Evolutionary conservation across 2,113 vertebrate genomes (phyloP).

Genomic region (Neotragus pygmaeus): DNA sequence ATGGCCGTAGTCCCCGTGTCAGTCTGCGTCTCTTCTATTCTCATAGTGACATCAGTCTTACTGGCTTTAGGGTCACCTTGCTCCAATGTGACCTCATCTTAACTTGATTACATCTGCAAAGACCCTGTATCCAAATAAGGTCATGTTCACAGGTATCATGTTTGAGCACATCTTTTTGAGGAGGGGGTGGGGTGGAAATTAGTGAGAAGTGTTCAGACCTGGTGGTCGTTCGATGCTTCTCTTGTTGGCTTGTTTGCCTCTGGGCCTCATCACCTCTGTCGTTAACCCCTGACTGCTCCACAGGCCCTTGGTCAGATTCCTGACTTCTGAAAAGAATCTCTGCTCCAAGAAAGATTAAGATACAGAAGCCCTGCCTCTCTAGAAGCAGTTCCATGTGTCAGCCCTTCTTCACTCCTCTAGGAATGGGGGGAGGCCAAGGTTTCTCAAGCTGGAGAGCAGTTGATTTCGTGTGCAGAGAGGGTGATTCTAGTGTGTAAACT

Average conservation of each 20-base stretch:
- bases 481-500: too few relatives aligned
- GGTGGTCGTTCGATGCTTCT: rapidly evolving
- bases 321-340: neutral
- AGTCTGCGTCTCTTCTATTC: too few relatives aligned
- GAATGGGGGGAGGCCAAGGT: neutral
- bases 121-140: too few relatives aligned
- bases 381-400: neutral
- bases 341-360: neutral
- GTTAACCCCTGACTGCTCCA: neutral
- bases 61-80: too few relatives aligned
- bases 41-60: too few relatives aligned
- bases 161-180: neutral
- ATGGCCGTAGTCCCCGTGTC: too few relatives aligned
- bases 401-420: neutral
- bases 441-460: too few relatives aligned
- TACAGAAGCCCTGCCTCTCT: neutral
- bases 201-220: neutral
- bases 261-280: rapidly evolving
- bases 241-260: rapidly evolving
- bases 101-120: too few relatives aligned
- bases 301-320: neutral
- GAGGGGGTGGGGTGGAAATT: rapidly evolving
- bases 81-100: too few relatives aligned
- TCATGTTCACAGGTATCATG: too few relatives aligned
- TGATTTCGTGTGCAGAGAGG: too few relatives aligned